Evolutionary conservation across 2,797 vertebrate species (phyloP).

Genomic region (Hoplostethus mediterraneus): DNA sequence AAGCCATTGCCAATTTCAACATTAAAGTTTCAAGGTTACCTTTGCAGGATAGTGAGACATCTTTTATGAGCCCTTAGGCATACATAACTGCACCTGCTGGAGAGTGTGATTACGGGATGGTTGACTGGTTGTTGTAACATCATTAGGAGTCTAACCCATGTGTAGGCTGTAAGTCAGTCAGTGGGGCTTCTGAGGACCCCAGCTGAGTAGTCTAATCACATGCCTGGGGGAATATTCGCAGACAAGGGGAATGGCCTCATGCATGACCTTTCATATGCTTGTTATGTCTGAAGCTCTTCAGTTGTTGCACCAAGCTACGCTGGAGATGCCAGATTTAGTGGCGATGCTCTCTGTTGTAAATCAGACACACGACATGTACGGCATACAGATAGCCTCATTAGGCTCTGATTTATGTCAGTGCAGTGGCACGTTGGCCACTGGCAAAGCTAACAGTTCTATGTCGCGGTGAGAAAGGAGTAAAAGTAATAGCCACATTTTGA

Average conservation of each 20-base stretch:
- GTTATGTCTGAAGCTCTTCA: constrained; percentile 32
- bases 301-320: constrained; percentile 21
- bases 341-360: constrained; percentile 30
- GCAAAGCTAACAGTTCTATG: constrained; percentile 33
- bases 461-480: background rate
- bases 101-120: constrained; percentile 16
- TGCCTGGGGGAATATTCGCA: constrained; percentile 40
- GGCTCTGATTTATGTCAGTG: constrained; percentile 61
- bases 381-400: constrained; percentile 74
- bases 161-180: constrained; percentile 52
- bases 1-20: background rate
- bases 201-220: constrained; percentile 58
- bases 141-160: constrained; percentile 59
- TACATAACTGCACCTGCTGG: constrained; percentile 29
- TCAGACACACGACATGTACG: constrained; percentile 45
- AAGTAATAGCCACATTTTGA: constrained; percentile 23
- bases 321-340: constrained; percentile 11
- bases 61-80: constrained; percentile 12
- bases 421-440: constrained; percentile 7
- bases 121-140: constrained; percentile 52
- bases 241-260: constrained; percentile 8
- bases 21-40: background rate
- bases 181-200: constrained; percentile 30
- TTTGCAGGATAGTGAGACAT: background rate
- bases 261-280: constrained; percentile 40